A percentile compares a stretch with the other conserved stretches of the same genome.
Evolutionary conservation across 2,888 invertebrate species (phyloP).

Genomic region (Scaptomyza tumidula): DNA sequence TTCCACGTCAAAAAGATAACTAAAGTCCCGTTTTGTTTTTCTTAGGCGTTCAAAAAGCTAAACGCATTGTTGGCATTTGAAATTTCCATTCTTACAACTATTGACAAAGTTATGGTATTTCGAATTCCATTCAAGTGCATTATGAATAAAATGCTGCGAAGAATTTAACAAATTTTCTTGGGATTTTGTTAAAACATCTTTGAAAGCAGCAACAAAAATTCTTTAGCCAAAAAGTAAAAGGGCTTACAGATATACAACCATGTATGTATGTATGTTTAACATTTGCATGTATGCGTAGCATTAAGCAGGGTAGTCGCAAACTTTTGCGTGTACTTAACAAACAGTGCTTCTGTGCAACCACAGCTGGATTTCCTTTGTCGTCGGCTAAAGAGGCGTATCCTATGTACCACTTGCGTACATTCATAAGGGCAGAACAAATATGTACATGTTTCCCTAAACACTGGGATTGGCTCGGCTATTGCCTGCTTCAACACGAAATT

Average conservation of each 20-base stretch:
- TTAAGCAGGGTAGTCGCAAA: constrained; percentile 35
- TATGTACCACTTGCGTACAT: constrained; percentile 33
- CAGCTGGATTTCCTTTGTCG: constrained; percentile 22
- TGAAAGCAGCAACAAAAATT: constrained; percentile 69
- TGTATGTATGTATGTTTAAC: not conserved
- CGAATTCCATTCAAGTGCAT: constrained; percentile 72
- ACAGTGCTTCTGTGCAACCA: constrained; percentile 47
- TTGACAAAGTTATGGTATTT: constrained; percentile 64
- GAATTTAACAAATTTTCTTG: constrained; percentile 77
- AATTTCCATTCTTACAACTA: constrained; percentile 48
- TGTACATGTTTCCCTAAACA: constrained; percentile 48
- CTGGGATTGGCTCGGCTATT: constrained; percentile 63
- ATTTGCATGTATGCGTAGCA: constrained; percentile 4
- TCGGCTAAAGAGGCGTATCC: constrained; percentile 49
- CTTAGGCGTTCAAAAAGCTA: constrained; percentile 29
- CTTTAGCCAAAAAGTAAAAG: constrained; percentile 56
- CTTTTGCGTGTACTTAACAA: constrained; percentile 20
- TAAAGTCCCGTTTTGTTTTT: not conserved
- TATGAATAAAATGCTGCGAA: constrained; percentile 67
- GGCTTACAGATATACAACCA: constrained; percentile 39
- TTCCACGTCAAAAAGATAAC: not conserved
- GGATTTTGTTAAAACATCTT: constrained; percentile 72
- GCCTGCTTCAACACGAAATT: constrained; percentile 56
- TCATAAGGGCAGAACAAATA: constrained; percentile 17
- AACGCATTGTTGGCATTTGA: constrained; percentile 44